These are phyloP conservation scores for Laothoe populi DNA, from an alignment of 2,888 invertebrate genomes.

Conservation along the genomic window DNA sequence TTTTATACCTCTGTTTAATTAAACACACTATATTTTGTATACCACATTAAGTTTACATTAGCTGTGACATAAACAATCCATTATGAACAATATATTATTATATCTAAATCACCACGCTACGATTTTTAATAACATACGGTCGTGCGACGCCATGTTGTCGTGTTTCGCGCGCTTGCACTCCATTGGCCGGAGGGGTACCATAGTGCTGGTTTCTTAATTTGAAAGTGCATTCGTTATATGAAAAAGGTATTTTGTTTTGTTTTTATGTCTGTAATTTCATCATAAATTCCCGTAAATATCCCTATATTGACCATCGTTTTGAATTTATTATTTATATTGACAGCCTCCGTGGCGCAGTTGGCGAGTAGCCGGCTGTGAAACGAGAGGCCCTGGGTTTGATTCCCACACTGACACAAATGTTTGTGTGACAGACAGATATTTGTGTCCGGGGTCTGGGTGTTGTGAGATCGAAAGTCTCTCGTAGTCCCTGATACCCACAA, in stretches of 20 bases:
- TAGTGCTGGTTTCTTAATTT: slow-evolving; percentile 6
- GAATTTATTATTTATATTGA: too few species aligned
- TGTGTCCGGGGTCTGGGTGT: too few species aligned
- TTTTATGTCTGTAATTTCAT: neutral
- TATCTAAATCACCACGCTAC: slow-evolving; percentile 34
- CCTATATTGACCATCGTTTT: too few species aligned
- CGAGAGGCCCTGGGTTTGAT: too few species aligned
- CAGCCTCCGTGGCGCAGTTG: too few species aligned
- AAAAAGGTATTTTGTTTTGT: slow-evolving; percentile 13
- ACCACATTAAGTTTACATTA: slow-evolving; percentile 41
- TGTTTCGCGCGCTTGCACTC: slow-evolving; percentile 44
- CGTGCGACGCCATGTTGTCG: slow-evolving; percentile 39
- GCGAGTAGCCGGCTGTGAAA: too few species aligned
- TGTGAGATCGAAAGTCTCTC: too few species aligned
- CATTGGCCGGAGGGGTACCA: slow-evolving; percentile 44
- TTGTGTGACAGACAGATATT: too few species aligned
- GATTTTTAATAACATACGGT: slow-evolving; percentile 44
- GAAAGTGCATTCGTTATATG: slow-evolving; percentile 23
- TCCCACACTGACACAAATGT: too few species aligned
- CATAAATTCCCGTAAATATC: too few species aligned
- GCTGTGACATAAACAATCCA: slow-evolving; percentile 40
- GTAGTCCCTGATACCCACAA: too few species aligned
- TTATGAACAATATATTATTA: slow-evolving; percentile 44
- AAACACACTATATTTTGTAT: slow-evolving; percentile 12
- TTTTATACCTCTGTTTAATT: neutral